Evolutionary conservation across 1,140 invertebrate genomes (phyloP).

Genomic region (Diabrotica undecimpunctata): DNA sequence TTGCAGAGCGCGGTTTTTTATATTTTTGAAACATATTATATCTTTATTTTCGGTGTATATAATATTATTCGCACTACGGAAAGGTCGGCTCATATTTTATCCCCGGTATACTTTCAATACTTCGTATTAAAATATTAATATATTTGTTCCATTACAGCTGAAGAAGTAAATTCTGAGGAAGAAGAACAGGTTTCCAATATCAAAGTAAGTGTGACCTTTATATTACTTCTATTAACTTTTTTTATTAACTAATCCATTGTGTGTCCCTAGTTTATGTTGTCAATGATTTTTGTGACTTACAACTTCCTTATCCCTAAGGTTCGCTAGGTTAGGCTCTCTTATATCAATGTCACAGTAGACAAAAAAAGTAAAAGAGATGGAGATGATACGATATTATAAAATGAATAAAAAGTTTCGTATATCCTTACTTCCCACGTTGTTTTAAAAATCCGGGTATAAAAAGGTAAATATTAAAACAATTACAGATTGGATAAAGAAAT

Average conservation of each 20-base stretch:
- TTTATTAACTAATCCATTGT: constrained; percentile 15
- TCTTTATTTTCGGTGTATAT: not conserved
- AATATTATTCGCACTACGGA: not conserved
- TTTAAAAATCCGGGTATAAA: too few species aligned
- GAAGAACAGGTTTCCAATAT: constrained; percentile 35
- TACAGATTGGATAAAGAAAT: too few species aligned
- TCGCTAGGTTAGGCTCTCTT: not conserved
- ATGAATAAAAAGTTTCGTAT: too few species aligned
- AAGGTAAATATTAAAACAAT: too few species aligned
- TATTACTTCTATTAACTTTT: constrained; percentile 5
- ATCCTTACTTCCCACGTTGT: too few species aligned
- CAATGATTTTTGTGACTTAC: constrained; percentile 17
- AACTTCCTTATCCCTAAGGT: not conserved
- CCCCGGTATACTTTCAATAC: not conserved
- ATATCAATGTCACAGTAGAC: too few species aligned
- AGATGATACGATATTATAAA: not conserved
- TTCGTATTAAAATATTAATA: not conserved
- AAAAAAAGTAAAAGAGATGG: not conserved
- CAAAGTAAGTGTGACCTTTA: constrained; percentile 34
- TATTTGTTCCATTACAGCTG: constrained; percentile 6
- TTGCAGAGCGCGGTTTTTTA: too few species aligned
- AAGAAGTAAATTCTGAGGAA: constrained; percentile 13
- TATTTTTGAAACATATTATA: too few species aligned
- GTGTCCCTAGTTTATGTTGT: constrained; percentile 16
- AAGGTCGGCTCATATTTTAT: not conserved